Percentiles rank a stretch among this genome's conserved stretches.
phyloP scores from a whole-genome alignment of 2,113 vertebrate species.

The Bos taurus region ARS-UCD2.0 NC_037329.1:94235001-94235500 shows the following conservation, averaged over 20 bases:
- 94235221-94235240: conserved; percentile 4
- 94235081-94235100: conserved; percentile 55
- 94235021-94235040: not conserved
- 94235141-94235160: conserved; percentile 44
- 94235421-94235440: accelerated
- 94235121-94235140: conserved; percentile 54
- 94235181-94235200: conserved; percentile 63
- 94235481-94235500: conserved; percentile 53
- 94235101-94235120: conserved; percentile 62
- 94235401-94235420: not conserved
- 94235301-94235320: not conserved
- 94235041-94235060: conserved; percentile 1
- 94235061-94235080: conserved; percentile 21
- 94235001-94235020: not conserved
- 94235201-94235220: conserved; percentile 45
- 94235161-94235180: conserved; percentile 61
- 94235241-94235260: not conserved
- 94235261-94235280: conserved; percentile 37
- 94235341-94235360: not conserved
- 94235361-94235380: not conserved
- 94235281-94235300: conserved; percentile 28
- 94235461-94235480: not conserved
- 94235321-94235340: conserved; percentile 8
- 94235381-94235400: not conserved
- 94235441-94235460: no score